Percentiles rank a stretch among this genome's conserved stretches.
Evolutionary conservation across 1,140 invertebrate species (phyloP).

Genomic region (Pseudomyrmex pallidus): DNA sequence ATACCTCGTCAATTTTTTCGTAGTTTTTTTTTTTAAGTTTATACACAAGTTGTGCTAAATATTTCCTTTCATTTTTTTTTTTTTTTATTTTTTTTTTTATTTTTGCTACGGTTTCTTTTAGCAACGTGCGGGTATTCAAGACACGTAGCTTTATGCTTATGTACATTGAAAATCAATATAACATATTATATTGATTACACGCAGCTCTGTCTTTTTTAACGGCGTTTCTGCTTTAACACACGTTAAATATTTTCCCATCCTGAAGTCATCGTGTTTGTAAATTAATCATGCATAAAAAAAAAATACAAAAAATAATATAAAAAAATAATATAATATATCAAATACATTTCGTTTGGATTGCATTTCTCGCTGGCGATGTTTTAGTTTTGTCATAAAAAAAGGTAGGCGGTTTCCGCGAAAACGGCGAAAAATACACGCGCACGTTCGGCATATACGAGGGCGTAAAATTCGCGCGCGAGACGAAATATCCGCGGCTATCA

Average conservation of each 20-base stretch:
- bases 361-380: not conserved
- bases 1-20: not conserved
- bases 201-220: constrained; percentile 26
- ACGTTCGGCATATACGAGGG: too few species aligned
- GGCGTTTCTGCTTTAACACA: constrained; percentile 34
- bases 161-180: constrained; percentile 52
- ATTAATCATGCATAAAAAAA: constrained; percentile 11
- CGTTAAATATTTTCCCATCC: not conserved
- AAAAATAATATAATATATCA: not conserved
- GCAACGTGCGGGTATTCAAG: not conserved
- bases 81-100: not conserved
- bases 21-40: too few species aligned
- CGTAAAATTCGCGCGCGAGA: not conserved
- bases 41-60: not conserved
- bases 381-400: not conserved
- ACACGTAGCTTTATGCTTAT: not conserved
- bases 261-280: not conserved
- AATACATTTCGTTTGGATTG: not conserved
- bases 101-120: not conserved
- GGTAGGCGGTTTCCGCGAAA: not conserved
- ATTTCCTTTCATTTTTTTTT: not conserved
- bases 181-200: constrained; percentile 11
- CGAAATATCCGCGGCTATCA: not conserved
- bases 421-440: too few species aligned
- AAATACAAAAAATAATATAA: not conserved